A percentile compares a stretch with the other conserved stretches of the same genome.
These are phyloP conservation scores for Sarcophilus harrisii DNA, from an alignment of 2,797 vertebrate species.

Conservation along the genomic window DNA sequence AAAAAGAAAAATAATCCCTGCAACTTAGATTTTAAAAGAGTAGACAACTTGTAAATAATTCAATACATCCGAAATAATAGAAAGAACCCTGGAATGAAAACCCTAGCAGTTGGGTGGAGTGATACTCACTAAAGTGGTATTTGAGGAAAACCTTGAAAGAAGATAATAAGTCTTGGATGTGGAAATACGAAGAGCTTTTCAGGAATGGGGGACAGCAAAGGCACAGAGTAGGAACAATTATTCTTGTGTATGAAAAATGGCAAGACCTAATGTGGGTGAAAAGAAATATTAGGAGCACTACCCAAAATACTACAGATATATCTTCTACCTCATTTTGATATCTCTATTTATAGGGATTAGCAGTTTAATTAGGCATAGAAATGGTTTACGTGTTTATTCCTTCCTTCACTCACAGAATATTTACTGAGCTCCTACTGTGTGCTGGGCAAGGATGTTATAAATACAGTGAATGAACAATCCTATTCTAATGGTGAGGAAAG, in stretches of 20 bases:
- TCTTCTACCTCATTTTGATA: not conserved
- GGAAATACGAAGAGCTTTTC: not conserved
- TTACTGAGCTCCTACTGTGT: not conserved
- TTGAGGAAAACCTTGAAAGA: not conserved
- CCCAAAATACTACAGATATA: not conserved
- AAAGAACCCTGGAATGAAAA: not conserved
- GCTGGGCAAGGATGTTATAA: not conserved
- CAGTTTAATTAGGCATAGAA: not conserved
- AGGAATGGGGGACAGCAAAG: not conserved
- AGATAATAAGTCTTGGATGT: not conserved
- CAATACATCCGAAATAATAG: not conserved
- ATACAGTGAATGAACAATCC: not conserved
- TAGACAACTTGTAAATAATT: not conserved
- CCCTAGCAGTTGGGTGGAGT: not conserved
- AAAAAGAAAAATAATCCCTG: not conserved
- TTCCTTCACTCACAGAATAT: not conserved
- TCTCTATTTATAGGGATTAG: not conserved
- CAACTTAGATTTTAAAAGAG: not conserved
- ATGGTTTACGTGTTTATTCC: not conserved
- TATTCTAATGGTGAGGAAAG: not conserved
- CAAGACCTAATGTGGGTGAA: not conserved
- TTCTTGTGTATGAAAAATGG: not conserved
- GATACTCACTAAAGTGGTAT: not conserved
- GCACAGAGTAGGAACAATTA: not conserved
- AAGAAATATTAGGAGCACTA: not conserved